phyloP scores from a whole-genome alignment of 2,113 vertebrate species.

The Alectura lathami region DNA sequence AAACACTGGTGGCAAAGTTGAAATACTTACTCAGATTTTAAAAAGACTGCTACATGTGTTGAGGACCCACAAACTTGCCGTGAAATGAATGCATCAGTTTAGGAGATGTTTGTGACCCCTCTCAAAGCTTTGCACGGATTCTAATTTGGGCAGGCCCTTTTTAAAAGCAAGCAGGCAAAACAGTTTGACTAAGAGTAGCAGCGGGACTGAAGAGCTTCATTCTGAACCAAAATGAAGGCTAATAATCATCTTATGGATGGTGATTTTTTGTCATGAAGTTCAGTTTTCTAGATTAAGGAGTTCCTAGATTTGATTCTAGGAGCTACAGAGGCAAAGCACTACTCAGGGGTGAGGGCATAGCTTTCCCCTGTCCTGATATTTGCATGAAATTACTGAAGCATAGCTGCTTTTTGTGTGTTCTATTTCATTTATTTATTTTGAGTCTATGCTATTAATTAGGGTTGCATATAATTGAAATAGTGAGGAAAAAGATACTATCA shows the following conservation, averaged over 20 bases:
- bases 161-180: neutral
- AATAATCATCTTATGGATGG: accelerated
- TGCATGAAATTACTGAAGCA: neutral
- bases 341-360: too few relatives aligned
- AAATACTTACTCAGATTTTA: neutral
- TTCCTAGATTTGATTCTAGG: neutral
- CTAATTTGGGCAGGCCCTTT: neutral
- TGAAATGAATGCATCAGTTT: neutral
- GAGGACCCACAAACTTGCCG: neutral
- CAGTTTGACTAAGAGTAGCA: neutral
- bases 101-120: neutral
- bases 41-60: neutral
- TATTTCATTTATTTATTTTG: neutral
- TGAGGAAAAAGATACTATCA: neutral
- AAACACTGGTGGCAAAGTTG: neutral
- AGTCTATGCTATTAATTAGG: neutral
- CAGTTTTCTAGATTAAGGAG: neutral
- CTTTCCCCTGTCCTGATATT: neutral
- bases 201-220: neutral
- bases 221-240: neutral
- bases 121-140: neutral
- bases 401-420: neutral
- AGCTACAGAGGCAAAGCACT: neutral
- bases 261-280: neutral
- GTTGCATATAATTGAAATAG: neutral